A percentile compares a stretch with the other conserved stretches of the same genome.
Evolutionary conservation across 2,888 invertebrate genomes (phyloP).

Genomic region (Pasiphila rectangulata): DNA sequence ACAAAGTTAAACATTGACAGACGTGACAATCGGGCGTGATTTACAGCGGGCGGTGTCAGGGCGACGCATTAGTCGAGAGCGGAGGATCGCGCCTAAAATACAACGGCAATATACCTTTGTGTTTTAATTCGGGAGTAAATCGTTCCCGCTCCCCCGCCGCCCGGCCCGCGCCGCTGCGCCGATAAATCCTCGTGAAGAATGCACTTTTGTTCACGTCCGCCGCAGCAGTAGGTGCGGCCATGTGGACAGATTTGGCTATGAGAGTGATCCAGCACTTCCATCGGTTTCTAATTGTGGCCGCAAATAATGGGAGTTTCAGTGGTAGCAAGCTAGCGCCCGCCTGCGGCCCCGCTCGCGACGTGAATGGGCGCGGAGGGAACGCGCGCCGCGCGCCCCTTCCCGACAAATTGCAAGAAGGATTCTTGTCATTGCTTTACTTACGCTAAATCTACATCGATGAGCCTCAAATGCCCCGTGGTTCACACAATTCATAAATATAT

Average conservation of each 20-base stretch:
- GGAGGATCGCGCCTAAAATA: constrained; percentile 51
- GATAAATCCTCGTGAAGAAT: constrained; percentile 58
- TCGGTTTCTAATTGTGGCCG: constrained; percentile 12
- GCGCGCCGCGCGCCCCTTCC: not conserved
- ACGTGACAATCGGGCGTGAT: constrained; percentile 36
- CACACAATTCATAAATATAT: no score
- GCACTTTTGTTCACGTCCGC: constrained; percentile 28
- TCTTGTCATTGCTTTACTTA: constrained; percentile 1
- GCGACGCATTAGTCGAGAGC: constrained; percentile 43
- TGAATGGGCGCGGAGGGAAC: not conserved
- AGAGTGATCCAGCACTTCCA: constrained; percentile 5
- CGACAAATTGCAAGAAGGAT: not conserved
- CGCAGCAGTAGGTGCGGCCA: no score
- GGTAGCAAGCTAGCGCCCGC: not conserved
- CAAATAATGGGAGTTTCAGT: not conserved
- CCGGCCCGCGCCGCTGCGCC: constrained; percentile 25
- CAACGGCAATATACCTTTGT: constrained; percentile 65
- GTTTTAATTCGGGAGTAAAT: constrained; percentile 50
- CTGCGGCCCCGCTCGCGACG: not conserved
- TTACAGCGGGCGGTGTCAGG: constrained; percentile 36
- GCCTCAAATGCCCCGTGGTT: no score
- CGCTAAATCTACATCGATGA: no score
- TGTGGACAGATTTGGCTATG: constrained; percentile 9
- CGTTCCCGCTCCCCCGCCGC: constrained; percentile 35
- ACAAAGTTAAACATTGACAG: constrained; percentile 30